phyloP scores from a whole-genome alignment of 1,140 invertebrate species.

The Lanistes nyassanus region DNA sequence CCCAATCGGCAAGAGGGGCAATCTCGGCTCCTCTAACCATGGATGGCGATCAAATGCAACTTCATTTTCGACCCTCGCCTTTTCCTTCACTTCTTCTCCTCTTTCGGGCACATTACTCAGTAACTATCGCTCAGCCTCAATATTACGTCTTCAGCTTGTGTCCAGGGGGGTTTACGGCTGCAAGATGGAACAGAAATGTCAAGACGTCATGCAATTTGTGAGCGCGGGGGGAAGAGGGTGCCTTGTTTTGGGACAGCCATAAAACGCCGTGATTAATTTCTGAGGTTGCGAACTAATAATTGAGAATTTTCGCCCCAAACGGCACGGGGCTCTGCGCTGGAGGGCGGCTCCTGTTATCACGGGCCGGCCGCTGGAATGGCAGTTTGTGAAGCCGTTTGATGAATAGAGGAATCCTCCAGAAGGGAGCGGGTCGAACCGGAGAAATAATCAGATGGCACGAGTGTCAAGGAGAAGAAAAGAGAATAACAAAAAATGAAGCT shows the following conservation, averaged over 20 bases:
- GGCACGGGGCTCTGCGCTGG: neutral
- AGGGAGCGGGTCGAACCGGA: neutral
- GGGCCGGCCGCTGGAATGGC: neutral
- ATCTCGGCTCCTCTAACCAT: constrained; percentile 6
- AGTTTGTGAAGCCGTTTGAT: neutral
- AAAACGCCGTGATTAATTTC: constrained; percentile 11
- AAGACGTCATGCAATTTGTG: constrained; percentile 5
- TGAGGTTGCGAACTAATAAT: constrained; percentile 14
- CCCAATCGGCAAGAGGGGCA: constrained; percentile 4
- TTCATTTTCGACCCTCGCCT: constrained; percentile 4
- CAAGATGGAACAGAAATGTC: constrained; percentile 10
- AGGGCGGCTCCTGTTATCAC: neutral
- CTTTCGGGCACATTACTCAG: neutral
- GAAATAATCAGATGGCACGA: neutral
- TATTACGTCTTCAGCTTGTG: no score
- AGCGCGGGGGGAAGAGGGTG: neutral
- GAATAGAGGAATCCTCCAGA: neutral
- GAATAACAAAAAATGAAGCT: neutral
- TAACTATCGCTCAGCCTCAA: no score
- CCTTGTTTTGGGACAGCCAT: neutral
- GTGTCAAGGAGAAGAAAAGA: neutral
- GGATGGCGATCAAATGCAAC: constrained; percentile 9
- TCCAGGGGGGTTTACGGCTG: no score
- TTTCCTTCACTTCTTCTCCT: neutral
- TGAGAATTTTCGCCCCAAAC: neutral